phyloP scores from a whole-genome alignment of 2,113 vertebrate species.

The Poecilia latipinna region DNA sequence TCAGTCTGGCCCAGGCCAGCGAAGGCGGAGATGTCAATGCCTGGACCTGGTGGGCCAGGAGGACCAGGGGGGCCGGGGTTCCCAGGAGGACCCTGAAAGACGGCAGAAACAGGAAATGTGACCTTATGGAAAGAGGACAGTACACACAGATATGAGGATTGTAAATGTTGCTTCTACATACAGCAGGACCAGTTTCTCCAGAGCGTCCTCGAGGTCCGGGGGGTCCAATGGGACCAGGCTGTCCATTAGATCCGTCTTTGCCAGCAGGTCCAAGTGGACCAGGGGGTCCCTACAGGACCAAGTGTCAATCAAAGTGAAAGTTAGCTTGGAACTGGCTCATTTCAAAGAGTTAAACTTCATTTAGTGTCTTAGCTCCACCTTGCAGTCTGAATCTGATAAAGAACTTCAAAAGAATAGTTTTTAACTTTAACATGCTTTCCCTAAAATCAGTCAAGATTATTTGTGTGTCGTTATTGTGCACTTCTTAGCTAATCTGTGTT shows the following conservation, averaged over 20 bases:
- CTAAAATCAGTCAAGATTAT: slow-evolving; percentile 51
- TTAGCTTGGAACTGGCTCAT: not conserved
- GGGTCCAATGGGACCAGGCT: slow-evolving; percentile 91
- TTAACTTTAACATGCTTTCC: slow-evolving; percentile 31
- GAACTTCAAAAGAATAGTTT: not conserved
- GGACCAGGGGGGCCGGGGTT: slow-evolving; percentile 93
- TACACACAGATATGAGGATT: not conserved
- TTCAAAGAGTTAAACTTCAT: not conserved
- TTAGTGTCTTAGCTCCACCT: not conserved
- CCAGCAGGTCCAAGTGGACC: slow-evolving; percentile 91
- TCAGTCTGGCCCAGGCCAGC: slow-evolving; percentile 89
- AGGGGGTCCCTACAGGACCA: slow-evolving; percentile 82
- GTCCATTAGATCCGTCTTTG: slow-evolving; percentile 93
- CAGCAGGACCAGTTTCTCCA: slow-evolving; percentile 90
- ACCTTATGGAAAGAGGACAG: not conserved
- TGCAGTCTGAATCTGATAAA: not conserved
- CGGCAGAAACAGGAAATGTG: slow-evolving; percentile 1
- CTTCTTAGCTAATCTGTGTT: slow-evolving; percentile 50
- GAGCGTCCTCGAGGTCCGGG: slow-evolving; percentile 94
- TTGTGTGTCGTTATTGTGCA: slow-evolving; percentile 13
- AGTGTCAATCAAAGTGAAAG: not conserved
- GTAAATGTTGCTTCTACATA: slow-evolving; percentile 72
- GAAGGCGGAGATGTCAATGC: slow-evolving; percentile 97
- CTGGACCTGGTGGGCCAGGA: slow-evolving; percentile 94
- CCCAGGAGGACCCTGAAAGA: slow-evolving; percentile 90